phyloP scores from a whole-genome alignment of 1,140 invertebrate species.

The Phymastichus coffea region DNA sequence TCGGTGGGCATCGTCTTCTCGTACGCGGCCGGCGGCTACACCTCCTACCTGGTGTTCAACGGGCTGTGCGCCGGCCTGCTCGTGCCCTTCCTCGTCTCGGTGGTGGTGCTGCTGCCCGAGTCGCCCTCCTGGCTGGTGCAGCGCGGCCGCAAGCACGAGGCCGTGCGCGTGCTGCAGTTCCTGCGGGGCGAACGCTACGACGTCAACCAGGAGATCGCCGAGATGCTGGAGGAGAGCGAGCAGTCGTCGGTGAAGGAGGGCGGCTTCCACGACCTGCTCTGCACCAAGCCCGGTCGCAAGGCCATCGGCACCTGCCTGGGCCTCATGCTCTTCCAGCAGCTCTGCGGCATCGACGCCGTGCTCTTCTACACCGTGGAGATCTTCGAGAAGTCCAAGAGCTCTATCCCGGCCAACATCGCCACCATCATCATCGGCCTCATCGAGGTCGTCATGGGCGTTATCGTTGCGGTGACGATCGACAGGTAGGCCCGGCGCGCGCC shows the following conservation, averaged over 20 bases:
- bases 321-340: conserved; percentile 64
- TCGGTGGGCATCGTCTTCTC: conserved; percentile 76
- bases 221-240: conserved; percentile 64
- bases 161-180: conserved; percentile 52
- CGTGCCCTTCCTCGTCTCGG: conserved; percentile 63
- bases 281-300: conserved; percentile 53
- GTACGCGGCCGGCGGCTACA: conserved; percentile 69
- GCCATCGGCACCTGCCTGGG: conserved; percentile 54
- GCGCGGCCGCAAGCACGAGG: conserved; percentile 39
- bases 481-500: conserved; percentile 33
- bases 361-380: conserved; percentile 71
- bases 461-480: conserved; percentile 60
- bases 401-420: conserved; percentile 60
- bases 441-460: conserved; percentile 59
- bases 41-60: conserved; percentile 66
- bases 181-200: conserved; percentile 67
- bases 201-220: conserved; percentile 59
- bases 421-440: conserved; percentile 67
- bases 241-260: conserved; percentile 44
- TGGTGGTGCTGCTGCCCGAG: conserved; percentile 75
- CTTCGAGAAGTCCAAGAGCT: conserved; percentile 60
- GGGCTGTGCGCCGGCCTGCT: conserved; percentile 63
- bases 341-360: conserved; percentile 69
- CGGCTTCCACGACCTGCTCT: conserved; percentile 41
- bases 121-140: conserved; percentile 70